phyloP scores from a whole-genome alignment of 2,113 vertebrate species.

The Xiphophorus couchianus region DNA sequence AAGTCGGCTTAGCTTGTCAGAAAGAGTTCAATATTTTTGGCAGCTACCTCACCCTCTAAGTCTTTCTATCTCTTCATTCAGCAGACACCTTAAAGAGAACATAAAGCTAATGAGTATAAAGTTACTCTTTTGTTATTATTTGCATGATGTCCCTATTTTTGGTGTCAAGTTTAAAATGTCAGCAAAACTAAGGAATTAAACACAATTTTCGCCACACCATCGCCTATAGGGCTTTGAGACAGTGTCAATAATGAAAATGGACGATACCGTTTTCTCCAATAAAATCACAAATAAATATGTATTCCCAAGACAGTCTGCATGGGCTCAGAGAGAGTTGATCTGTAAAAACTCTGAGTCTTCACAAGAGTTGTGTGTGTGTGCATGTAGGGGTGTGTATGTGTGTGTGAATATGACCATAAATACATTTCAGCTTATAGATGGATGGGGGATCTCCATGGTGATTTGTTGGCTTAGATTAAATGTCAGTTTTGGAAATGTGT shows the following conservation, averaged over 20 bases:
- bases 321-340: conserved; percentile 62
- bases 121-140: neutral
- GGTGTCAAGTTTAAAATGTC: conserved; percentile 13
- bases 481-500: conserved; percentile 81
- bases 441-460: conserved; percentile 70
- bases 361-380: conserved; percentile 10
- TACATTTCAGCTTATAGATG: conserved; percentile 57
- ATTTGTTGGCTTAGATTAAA: conserved; percentile 83
- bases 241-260: conserved; percentile 70
- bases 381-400: conserved; percentile 10
- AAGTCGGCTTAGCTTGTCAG: conserved; percentile 69
- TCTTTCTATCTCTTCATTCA: conserved; percentile 15
- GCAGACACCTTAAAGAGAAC: conserved; percentile 4
- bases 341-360: conserved; percentile 58
- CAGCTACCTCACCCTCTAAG: conserved; percentile 18
- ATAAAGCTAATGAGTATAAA: neutral
- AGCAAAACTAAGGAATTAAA: conserved; percentile 37
- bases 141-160: neutral
- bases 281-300: conserved; percentile 74
- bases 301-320: conserved; percentile 68
- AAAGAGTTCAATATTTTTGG: conserved; percentile 56
- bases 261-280: conserved; percentile 68
- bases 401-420: conserved; percentile 51
- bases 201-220: neutral
- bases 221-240: conserved; percentile 40